A percentile compares a stretch with the other conserved stretches of the same genome.
Evolutionary conservation across 1,140 invertebrate genomes (phyloP).

Genomic region (Mizuhopecten yessoensis): DNA sequence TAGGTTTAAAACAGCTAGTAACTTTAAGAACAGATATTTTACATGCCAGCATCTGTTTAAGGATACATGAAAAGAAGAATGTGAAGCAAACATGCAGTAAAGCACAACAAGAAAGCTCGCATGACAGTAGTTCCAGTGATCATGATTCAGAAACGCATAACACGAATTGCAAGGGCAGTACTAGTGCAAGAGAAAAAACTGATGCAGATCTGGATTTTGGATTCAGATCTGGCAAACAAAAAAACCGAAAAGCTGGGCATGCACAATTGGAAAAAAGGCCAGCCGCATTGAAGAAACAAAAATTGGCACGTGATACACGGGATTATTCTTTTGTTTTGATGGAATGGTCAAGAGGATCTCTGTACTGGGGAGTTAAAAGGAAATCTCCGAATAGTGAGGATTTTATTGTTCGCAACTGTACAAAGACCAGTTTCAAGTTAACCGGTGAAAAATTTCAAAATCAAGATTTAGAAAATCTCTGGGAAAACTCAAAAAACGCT

Average conservation of each 20-base stretch:
- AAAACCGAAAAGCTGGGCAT: background rate
- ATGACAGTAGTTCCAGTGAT: background rate
- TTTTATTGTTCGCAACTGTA: background rate
- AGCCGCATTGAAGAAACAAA: background rate
- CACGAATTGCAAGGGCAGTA: no score
- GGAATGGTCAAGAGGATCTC: background rate
- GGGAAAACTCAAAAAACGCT: background rate
- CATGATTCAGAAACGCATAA: background rate
- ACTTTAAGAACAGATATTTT: background rate
- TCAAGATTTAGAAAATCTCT: background rate
- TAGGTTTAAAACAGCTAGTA: background rate
- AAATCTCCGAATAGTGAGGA: background rate
- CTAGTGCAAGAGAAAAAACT: background rate
- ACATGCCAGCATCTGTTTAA: background rate
- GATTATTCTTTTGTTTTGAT: background rate
- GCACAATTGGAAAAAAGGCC: background rate
- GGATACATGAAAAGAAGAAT: background rate
- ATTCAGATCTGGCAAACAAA: background rate
- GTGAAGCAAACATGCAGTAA: background rate
- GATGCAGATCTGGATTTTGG: background rate
- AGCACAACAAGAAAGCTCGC: background rate
- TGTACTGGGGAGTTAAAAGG: background rate
- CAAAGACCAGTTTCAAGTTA: background rate
- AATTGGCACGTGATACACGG: background rate
- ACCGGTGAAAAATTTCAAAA: background rate